Evolutionary conservation across 2,888 invertebrate species (phyloP), one percentile per base, ranked within the genome.

Genomic region (Plebejus melissa): DNA sequence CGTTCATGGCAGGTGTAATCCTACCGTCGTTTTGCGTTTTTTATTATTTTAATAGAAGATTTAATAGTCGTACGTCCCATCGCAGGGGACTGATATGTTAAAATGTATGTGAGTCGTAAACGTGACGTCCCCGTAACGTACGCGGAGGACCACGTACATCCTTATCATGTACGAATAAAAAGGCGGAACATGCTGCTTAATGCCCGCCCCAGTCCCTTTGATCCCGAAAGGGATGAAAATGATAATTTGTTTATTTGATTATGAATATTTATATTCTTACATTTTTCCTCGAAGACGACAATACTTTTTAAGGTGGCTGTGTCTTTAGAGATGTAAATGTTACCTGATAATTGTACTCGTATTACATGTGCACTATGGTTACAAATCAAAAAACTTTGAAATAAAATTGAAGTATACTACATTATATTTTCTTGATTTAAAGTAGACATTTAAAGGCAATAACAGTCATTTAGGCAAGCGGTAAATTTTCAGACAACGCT

Each of bases 111-210:
- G 41, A 75, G 76, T 77, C 78, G 77, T 79, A 80, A 80, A 80
- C 75, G 80, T 76, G 77, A 74, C 77, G 77, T 79, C 80, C 79
- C 79, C 77, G 74, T 79, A 81, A 80, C 82, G 83, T 81, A 82
- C 80, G 83, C 79, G 76, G 69, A 46, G 75, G 81, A 81, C 80
- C 81, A 80, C 82, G 81, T 83, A 81, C 82, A 78, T 82, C 82
- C 87, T 88, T 88, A 89, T 89, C 89, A 82, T 80, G 80, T 80
- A 79, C 80, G 79, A 86, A 87, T 88, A 88, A 88, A 87, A 88
- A 87, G 80, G 82, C 81, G 80, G 82, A 85, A 85, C 86, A 82
- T 84, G 82, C 81, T 82, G 80, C 85, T 88, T 89, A 89, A 89
- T 87, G 86, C 82, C 82, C 86, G 87, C 85, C 84, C 84, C 82